Evolutionary conservation across 2,888 invertebrate genomes (phyloP).

Genomic region (Camptogramma bilineatum): DNA sequence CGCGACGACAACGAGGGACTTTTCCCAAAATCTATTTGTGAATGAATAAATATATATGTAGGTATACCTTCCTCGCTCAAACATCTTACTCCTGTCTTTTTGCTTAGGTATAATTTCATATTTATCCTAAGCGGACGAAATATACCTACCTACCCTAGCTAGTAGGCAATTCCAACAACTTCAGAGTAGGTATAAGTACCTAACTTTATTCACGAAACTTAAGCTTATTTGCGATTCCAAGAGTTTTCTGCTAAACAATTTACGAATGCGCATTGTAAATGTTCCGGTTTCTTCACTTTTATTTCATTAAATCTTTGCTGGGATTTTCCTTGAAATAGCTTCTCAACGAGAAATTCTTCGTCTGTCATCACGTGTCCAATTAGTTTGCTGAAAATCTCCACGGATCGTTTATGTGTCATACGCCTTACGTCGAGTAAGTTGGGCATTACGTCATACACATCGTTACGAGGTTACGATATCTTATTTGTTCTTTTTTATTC

Average conservation of each 20-base stretch:
- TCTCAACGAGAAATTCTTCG: constrained; percentile 8
- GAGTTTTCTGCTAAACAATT: neutral
- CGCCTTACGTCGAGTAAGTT: constrained; percentile 6
- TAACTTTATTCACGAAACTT: too few species aligned
- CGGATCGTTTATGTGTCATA: constrained; percentile 9
- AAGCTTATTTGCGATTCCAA: neutral
- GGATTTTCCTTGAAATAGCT: constrained; percentile 8
- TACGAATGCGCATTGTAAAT: neutral
- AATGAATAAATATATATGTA: constrained; percentile 29
- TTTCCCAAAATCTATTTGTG: constrained; percentile 40
- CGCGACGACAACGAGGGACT: constrained; percentile 53
- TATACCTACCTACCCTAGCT: too few species aligned
- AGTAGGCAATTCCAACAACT: too few species aligned
- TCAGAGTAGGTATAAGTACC: too few species aligned
- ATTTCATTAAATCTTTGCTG: neutral
- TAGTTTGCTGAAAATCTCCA: constrained; percentile 28
- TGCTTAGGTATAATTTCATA: neutral
- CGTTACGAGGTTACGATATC: constrained; percentile 16
- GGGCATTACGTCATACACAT: constrained; percentile 21
- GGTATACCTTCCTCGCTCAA: neutral
- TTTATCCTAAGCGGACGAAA: too few species aligned
- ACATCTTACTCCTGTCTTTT: neutral
- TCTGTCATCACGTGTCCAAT: constrained; percentile 25
- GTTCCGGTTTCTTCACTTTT: neutral
- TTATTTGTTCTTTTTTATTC: constrained; percentile 5